These are phyloP conservation scores for Sipha maydis DNA, from an alignment of 2,888 invertebrate genomes.

Conservation along the genomic window DNA sequence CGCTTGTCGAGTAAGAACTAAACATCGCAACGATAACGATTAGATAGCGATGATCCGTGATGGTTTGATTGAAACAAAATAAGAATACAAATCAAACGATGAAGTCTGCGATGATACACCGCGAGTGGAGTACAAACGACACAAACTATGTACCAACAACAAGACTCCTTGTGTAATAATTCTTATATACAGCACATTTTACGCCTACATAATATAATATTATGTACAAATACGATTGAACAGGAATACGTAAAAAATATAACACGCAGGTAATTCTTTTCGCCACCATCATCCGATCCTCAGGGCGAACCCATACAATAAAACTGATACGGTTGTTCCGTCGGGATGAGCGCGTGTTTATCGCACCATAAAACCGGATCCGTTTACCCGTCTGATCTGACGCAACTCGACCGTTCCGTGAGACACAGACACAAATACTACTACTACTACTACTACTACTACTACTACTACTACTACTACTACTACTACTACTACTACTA, in stretches of 20 bases:
- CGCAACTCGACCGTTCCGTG: conserved; percentile 58
- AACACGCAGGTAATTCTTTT: not conserved
- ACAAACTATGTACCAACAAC: too few relatives aligned
- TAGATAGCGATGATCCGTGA: too few relatives aligned
- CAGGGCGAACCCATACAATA: conserved; percentile 45
- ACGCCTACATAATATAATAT: not conserved
- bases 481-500: too few relatives aligned
- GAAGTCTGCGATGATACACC: too few relatives aligned
- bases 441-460: not conserved
- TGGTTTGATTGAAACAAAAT: too few relatives aligned
- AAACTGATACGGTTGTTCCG: conserved; percentile 60
- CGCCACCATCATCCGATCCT: conserved; percentile 41
- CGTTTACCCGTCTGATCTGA: conserved; percentile 61
- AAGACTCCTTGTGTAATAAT: too few relatives aligned
- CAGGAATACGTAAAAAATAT: not conserved
- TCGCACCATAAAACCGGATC: conserved; percentile 61
- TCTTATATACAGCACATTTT: not conserved
- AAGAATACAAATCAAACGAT: too few relatives aligned
- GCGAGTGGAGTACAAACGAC: too few relatives aligned
- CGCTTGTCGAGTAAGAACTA: too few relatives aligned
- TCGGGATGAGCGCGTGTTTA: conserved; percentile 60
- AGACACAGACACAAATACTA: not conserved
- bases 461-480: not conserved
- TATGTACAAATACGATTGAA: not conserved
- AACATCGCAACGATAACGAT: too few relatives aligned